Conservation (phyloP, 2,797 vertebrate genomes). For the Nyctalus aviator region DNA sequence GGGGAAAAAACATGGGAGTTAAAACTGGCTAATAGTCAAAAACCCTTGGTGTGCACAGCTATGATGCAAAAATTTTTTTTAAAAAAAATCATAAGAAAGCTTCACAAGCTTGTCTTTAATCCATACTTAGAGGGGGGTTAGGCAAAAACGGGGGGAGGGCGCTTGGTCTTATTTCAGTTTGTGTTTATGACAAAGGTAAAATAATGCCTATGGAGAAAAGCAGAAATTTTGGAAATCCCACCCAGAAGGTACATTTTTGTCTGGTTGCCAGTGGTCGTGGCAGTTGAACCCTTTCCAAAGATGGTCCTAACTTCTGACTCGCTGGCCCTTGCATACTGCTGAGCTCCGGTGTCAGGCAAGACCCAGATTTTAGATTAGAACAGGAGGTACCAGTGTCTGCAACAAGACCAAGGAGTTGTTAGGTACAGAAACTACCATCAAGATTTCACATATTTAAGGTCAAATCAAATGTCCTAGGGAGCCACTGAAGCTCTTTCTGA, state of each 20-base stretch:
- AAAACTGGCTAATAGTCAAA: background rate
- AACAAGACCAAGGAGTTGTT: background rate
- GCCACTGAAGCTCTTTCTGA: background rate
- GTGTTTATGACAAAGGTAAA: background rate
- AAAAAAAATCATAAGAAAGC: background rate
- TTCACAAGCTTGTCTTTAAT: background rate
- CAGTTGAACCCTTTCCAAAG: background rate
- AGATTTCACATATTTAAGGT: background rate
- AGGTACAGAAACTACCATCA: background rate
- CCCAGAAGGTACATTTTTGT: background rate
- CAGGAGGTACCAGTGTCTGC: background rate
- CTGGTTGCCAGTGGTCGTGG: background rate
- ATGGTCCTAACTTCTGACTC: background rate
- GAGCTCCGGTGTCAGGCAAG: fast-evolving
- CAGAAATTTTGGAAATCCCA: background rate
- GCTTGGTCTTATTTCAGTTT: background rate
- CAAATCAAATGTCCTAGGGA: background rate
- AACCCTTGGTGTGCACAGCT: background rate
- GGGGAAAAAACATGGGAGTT: background rate
- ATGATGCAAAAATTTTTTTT: background rate
- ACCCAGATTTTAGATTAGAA: background rate
- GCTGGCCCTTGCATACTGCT: background rate
- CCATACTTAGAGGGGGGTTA: background rate
- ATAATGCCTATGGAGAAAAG: background rate
- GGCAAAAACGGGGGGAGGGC: background rate